Evolutionary conservation across 92 coral and sea anemone genomes (phyloP), one percentile per base, ranked within the genome.

Genomic region (Paragorgia papillata): DNA sequence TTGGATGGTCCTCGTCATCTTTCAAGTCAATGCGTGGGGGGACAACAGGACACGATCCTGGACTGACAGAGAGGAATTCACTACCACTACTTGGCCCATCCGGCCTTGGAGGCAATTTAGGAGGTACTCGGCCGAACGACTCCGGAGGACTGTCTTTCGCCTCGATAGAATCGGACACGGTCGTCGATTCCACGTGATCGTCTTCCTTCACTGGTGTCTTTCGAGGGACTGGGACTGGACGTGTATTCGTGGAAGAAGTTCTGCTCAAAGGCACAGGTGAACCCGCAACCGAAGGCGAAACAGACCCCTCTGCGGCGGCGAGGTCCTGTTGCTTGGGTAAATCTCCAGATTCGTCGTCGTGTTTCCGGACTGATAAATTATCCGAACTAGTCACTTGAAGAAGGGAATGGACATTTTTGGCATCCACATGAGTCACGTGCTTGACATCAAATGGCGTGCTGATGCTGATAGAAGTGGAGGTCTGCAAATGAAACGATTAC

Each of bases 361-460:
- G 5, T 14, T 9, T 29, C 14, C 7, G 30, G 30, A 14, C 62
- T 29, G 30, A 31, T 7, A 31, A 17, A 29, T 56, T 56, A 2
- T 56, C 62, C 2, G 62, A 56, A 34, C 33, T 84, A 33, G 97
- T 96, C 10, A 94, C 97, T 49, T 73, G 69, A 40, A 95, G 76
- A 15, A 95, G 86, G 58, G 99, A 96, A 86, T 95, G 90, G 18
- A 95, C 88, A 83, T 82, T 91, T 67, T 85, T 89, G n/a, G 89
- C 92, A 50, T 93, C 92, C 31, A 95, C 91, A 76, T 95, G 99
- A 39, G 92, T 91, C 55, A 95, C 62, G 46, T 95, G 99, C 57
- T 87, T 92, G 9, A 95, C 96, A 75, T 95, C 92, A 51, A 95
- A 95, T 18, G 99, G 99, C 61, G 79, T 69, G 46, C 99, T 88